phyloP scores from a whole-genome alignment of 1,140 invertebrate species.

The Hesperophylax magnus region DNA sequence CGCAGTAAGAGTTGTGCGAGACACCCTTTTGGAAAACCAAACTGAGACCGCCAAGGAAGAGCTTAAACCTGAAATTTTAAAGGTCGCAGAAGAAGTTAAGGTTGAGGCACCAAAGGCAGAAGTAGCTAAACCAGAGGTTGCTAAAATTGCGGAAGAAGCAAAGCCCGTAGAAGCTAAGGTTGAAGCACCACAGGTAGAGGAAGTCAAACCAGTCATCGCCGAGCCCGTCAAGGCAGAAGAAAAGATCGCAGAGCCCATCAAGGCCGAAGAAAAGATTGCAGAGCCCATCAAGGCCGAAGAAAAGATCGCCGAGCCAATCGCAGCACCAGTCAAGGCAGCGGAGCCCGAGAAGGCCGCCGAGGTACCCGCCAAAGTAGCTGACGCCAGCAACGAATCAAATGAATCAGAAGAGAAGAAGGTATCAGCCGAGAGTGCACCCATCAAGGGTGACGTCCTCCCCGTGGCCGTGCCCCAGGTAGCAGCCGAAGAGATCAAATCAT shows the following conservation, averaged over 20 bases:
- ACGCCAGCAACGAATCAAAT: slow-evolving; percentile 26
- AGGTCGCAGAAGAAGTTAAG: slow-evolving; percentile 29
- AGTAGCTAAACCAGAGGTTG: slow-evolving; percentile 6
- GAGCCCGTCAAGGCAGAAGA: neutral
- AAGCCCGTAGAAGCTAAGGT: slow-evolving; percentile 29
- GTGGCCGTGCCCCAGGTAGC: slow-evolving; percentile 17
- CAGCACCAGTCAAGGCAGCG: slow-evolving; percentile 10
- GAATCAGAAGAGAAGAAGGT: slow-evolving; percentile 31
- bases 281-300: slow-evolving; percentile 5
- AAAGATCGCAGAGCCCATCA: neutral
- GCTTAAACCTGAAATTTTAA: slow-evolving; percentile 3
- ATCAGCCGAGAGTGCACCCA: slow-evolving; percentile 1
- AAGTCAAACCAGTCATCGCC: slow-evolving; percentile 7
- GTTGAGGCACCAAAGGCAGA: slow-evolving; percentile 14
- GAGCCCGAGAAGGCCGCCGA: slow-evolving; percentile 17
- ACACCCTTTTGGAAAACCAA: slow-evolving; percentile 48
- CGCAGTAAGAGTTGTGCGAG: slow-evolving; percentile 49
- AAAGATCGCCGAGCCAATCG: neutral
- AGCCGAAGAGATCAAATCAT: slow-evolving; percentile 39
- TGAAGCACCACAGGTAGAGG: slow-evolving; percentile 14
- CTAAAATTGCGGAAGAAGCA: neutral
- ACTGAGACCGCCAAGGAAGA: slow-evolving; percentile 30
- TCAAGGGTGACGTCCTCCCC: neutral
- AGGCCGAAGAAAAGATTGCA: slow-evolving; percentile 19
- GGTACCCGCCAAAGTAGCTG: slow-evolving; percentile 1